Evolutionary conservation across 2,113 vertebrate genomes (phyloP), one percentile per base, ranked within the genome.

Genomic region (Papio anubis): DNA sequence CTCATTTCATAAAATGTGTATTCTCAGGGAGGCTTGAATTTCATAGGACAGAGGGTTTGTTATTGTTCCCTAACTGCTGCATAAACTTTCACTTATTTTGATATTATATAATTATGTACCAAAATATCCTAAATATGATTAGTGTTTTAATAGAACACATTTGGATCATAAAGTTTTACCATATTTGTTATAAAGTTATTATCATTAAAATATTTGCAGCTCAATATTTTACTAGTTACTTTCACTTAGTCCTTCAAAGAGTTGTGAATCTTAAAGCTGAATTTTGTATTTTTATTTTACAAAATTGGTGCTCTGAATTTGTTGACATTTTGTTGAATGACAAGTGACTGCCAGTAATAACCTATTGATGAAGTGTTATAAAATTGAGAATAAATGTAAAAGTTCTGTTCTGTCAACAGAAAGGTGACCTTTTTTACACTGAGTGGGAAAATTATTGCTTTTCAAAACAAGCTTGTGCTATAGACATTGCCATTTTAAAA

Each of bases 251-350:
- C 17, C n/a, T 66, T 88, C 83, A 92, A 80, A 82, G 16, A 75
- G n/a, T 6, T 64, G 30, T 79, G 21, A 59, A 76, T 70, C 6
- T 84, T 84, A 64, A 88, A 70, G 8, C 30, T 64, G 13, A 83
- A 79, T 72, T 83, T 38, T 43, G 12, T 32, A 45, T n/a, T 78
- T 88, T 72, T 79, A 20, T 76, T 75, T 92, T 59, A 61, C 6
- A 52, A 68, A 75, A 1, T 40, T 18, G 6, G 17, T 83, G 3
- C 27, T 38, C 30, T 73, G 38, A 85, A 57, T 90, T 93, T 84
- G 21, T 88, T 85, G 72, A 80, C 16, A 84, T 89, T 92, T 73
- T 90, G 38, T 64, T 73, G n/a, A 93, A 84, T 85, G 64, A 90
- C n/a, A 84, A 84, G n/a, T 85, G n/a, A 93, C 52, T 92, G 32